Percentiles rank a stretch among this genome's conserved stretches.
These are phyloP conservation scores for Notodonta dromedarius DNA, from an alignment of 2,888 invertebrate species.

Conservation along the genomic window DNA sequence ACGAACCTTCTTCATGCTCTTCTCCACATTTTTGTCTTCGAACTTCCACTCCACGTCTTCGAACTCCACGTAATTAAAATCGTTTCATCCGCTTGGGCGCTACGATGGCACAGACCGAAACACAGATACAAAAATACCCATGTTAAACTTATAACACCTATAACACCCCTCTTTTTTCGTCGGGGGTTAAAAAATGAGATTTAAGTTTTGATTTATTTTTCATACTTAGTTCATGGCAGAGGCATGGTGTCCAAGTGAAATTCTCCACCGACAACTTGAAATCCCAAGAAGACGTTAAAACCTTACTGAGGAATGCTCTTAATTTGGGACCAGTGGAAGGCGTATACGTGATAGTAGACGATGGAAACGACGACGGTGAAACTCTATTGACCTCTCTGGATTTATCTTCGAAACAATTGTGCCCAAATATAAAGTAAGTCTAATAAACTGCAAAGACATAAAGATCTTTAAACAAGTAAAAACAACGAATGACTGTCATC, in stretches of 20 bases:
- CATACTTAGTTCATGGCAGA: constrained; percentile 29
- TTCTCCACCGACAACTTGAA: constrained; percentile 8
- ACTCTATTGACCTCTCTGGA: constrained; percentile 31
- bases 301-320: constrained; percentile 24
- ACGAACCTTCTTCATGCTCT: no score
- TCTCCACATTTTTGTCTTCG: no score
- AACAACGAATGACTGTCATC: no score
- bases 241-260: constrained; percentile 23
- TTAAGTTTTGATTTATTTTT: not conserved
- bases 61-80: no score
- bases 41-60: no score
- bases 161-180: no score
- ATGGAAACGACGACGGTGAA: constrained; percentile 14
- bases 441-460: not conserved
- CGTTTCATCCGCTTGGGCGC: no score
- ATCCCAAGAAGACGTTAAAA: constrained; percentile 9
- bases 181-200: no score
- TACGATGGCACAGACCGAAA: no score
- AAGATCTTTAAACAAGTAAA: no score
- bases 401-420: constrained; percentile 34
- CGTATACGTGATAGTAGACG: constrained; percentile 31
- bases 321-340: constrained; percentile 34
- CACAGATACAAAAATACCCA: no score
- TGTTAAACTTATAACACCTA: no score
- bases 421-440: constrained; percentile 40